A percentile compares a stretch with the other conserved stretches of the same genome.
Conservation (phyloP, 2,888 invertebrate species). For the Lithophane socia region DNA sequence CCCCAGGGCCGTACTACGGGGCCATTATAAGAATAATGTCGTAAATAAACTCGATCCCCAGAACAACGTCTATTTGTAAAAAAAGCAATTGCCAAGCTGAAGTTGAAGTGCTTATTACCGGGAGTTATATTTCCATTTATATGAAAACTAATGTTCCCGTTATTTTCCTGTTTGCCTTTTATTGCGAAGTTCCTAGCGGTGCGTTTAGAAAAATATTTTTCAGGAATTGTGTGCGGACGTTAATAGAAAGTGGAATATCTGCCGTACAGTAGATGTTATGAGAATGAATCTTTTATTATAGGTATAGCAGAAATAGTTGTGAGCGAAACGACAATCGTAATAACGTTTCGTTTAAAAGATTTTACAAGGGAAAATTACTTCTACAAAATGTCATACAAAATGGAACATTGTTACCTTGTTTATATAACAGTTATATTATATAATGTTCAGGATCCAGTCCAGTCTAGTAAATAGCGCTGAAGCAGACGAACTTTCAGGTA, state of each 20-base stretch:
- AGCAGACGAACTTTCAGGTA: neutral
- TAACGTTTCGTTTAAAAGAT: neutral
- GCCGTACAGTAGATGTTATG: slow-evolving; percentile 16
- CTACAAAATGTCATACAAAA: neutral
- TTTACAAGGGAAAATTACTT: neutral
- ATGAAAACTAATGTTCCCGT: slow-evolving; percentile 69
- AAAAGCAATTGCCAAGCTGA: slow-evolving; percentile 70
- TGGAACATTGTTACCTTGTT: neutral
- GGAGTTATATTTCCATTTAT: slow-evolving; percentile 70
- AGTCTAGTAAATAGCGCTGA: neutral
- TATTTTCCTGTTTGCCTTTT: slow-evolving; percentile 67
- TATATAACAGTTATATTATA: neutral
- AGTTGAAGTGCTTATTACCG: slow-evolving; percentile 70
- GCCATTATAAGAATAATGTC: slow-evolving; percentile 84
- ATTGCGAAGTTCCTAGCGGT: slow-evolving; percentile 62
- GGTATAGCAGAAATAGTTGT: slow-evolving; percentile 1
- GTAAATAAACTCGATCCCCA: slow-evolving; percentile 80
- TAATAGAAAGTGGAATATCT: slow-evolving; percentile 36
- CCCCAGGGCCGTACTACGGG: slow-evolving; percentile 80
- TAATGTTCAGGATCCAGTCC: neutral
- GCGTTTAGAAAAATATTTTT: slow-evolving; percentile 52
- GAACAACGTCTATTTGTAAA: slow-evolving; percentile 74
- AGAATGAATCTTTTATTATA: slow-evolving; percentile 4
- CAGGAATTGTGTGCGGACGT: slow-evolving; percentile 38
- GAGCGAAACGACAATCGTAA: neutral